Base-by-base conservation (phyloP, 2,888 invertebrate species). In the Drosophila kambysellisi region DNA sequence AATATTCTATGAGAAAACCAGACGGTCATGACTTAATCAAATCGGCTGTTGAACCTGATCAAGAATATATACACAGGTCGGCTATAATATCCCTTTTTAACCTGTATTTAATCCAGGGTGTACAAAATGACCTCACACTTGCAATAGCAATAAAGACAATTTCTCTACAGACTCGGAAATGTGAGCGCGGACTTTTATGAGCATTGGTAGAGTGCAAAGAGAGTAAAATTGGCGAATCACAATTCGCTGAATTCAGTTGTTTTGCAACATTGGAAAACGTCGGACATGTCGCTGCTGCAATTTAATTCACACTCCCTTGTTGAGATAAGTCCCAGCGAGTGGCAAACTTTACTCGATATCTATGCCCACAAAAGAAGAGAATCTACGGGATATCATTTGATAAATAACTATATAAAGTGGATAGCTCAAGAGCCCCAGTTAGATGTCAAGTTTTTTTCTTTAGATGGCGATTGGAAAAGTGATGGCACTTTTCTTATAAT, bases 401-500 rank as follows among this genome's bases (percentile, higher is more conserved):
- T 92, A 11, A 82, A 86, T 32, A 90, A 81, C 51, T 90, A 81
- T 50, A 86, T 91, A 4, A 70, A 86, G 25, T 92, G 92, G 91
- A 51, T 74, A 9, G 65, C 76, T 4, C 69, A 84, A 51, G 74
- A 90, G 4, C 81, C 87, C 0, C 54, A 80, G 3, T 35, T 84
- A 2, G 43, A 46, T 15, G 12, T 2, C 46, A 46, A 46, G 12
- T 76, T 88, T n/a, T 91, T 79, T 37, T 84, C 92, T 1, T 73
- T 93, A 0, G 91, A 93, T 48, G 91, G 80, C 2, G 86, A 91
- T 56, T 93, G 93, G 93, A 52, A 74, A 33, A 69, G 37, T 3
- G 92, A 93, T 78, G 93, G 93, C 39, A 92, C 92, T 4, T 93
- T 90, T 78, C 2, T 93, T n/a, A 70, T 92, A 9, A 51, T 78